Evolutionary conservation across 2,113 vertebrate genomes (phyloP), one percentile per base, ranked within the genome.

Genomic region (Setophaga coronata): DNA sequence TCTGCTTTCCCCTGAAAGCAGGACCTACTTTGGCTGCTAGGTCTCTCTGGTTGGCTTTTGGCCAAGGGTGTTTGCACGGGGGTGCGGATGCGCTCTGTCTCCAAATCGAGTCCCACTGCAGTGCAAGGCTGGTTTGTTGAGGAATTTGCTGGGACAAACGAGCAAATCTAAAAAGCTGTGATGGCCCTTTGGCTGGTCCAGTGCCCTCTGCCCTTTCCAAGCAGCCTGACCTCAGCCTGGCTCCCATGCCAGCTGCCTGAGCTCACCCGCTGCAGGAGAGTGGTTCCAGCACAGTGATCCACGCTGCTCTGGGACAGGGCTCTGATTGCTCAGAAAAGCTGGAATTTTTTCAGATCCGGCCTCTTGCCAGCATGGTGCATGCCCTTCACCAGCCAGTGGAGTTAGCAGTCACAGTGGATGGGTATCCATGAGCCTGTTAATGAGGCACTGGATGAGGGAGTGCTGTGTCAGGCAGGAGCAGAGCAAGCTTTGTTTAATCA

Each of bases 401-500:
- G 94, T 87, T 79, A 87, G 91, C 73, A 95, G 87, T 64, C 92
- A n/a, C 66, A 66, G 88, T 48, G 80, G 89, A 43, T 95, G 80
- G 89, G 16, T 95, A 64, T 91, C 81, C 53, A 14, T 51, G 87
- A 87, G 71, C 48, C 77, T 2, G 4, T 84, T 97, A 94, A 96
- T 93, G 90, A 97, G 96, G 95, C 34, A 47, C 92, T 86, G 93
- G 82, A 51, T 1, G 4, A 83, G 90, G 82, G 26, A 94, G 66
- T 1, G 3, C 73, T 47, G 85, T 8, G 0, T 83, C 79, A 80
- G 82, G 11, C 64, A 69, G 92, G 88, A 93, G 76, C 80, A 87
- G 79, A 51, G 85, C 50, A 3, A 67, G 92, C 93, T 95, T 92
- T 93, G 85, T 92, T 93, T 97, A 95, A 96, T 94, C 93, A 24